A percentile compares a stretch with the other conserved stretches of the same genome.
Conservation (phyloP, 2,888 invertebrate genomes). For the Galeopsomyia nigrocyanea region DNA sequence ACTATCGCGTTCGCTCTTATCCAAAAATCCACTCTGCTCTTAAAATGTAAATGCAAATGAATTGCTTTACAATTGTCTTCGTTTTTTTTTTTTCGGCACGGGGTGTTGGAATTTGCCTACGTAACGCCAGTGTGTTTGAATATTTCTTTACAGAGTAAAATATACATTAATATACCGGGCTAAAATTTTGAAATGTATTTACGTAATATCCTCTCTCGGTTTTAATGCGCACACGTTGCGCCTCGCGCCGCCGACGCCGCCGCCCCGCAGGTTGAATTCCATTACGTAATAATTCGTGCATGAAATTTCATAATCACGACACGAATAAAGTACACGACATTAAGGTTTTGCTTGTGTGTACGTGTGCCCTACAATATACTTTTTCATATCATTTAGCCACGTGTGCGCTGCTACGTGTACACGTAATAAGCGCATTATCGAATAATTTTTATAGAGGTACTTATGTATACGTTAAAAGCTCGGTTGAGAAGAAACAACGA, state of each 20-base stretch:
- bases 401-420: neutral
- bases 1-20: constrained; percentile 3
- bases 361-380: constrained; percentile 1
- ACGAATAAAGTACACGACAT: constrained; percentile 29
- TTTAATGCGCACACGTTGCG: neutral
- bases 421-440: constrained; percentile 21
- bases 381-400: constrained; percentile 10
- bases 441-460: constrained; percentile 10
- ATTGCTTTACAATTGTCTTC: neutral
- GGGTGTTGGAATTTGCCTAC: neutral
- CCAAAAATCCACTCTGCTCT: too few species aligned
- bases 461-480: too few species aligned
- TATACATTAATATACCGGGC: neutral
- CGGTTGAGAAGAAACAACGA: too few species aligned
- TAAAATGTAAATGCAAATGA: too few species aligned
- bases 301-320: constrained; percentile 37
- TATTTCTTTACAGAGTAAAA: neutral
- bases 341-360: constrained; percentile 6
- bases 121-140: neutral
- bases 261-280: constrained; percentile 14
- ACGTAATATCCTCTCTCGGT: constrained; percentile 8
- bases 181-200: constrained; percentile 10
- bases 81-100: neutral
- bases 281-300: constrained; percentile 37
- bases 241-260: too few species aligned